phyloP scores from a whole-genome alignment of 2,113 vertebrate species.

The Etheostoma cragini region DNA sequence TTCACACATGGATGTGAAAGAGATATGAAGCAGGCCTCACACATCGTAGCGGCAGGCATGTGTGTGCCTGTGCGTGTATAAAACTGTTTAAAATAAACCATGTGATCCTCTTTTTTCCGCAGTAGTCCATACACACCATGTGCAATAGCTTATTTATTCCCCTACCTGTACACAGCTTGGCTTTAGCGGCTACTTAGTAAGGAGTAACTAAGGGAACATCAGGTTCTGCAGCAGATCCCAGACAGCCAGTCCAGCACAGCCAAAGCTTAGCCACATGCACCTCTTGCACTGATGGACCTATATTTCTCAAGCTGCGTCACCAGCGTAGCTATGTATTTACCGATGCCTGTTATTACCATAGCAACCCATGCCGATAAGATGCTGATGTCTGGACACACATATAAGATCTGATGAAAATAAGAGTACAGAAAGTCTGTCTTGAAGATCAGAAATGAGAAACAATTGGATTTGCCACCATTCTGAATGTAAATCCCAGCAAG shows the following conservation, averaged over 20 bases:
- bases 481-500: too few relatives aligned
- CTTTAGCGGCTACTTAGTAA: slow-evolving; percentile 31
- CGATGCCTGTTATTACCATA: too few relatives aligned
- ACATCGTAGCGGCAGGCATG: slow-evolving; percentile 68
- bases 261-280: slow-evolving; percentile 70
- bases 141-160: slow-evolving; percentile 38
- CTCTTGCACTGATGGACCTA: slow-evolving; percentile 75
- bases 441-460: too few relatives aligned
- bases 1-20: slow-evolving; percentile 68
- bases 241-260: slow-evolving; percentile 48
- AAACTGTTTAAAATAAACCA: slow-evolving; percentile 43
- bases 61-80: slow-evolving; percentile 37
- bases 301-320: too few relatives aligned
- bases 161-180: slow-evolving; percentile 23
- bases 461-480: too few relatives aligned
- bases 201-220: slow-evolving; percentile 28
- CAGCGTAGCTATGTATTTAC: too few relatives aligned
- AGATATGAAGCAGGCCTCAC: slow-evolving; percentile 70
- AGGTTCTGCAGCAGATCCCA: slow-evolving; percentile 43
- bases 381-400: too few relatives aligned
- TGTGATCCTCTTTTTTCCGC: slow-evolving; percentile 41
- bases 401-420: too few relatives aligned
- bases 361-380: too few relatives aligned
- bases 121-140: slow-evolving; percentile 22
- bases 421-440: too few relatives aligned